Percentiles rank a stretch among this genome's conserved stretches.
Conservation (phyloP, 2,888 invertebrate species). For the Deroplatys truncata region DNA sequence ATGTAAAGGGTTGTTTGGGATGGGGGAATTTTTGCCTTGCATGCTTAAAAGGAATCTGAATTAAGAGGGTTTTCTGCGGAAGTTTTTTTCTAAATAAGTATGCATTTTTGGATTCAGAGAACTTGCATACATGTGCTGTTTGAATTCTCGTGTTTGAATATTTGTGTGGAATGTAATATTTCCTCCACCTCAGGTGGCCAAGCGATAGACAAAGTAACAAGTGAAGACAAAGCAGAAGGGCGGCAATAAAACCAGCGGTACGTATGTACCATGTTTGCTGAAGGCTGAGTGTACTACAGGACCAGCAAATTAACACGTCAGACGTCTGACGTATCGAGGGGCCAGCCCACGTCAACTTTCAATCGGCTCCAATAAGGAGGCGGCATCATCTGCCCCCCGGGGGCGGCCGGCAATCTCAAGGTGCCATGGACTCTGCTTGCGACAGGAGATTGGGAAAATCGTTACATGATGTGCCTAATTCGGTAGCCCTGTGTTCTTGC, state of each 20-base stretch:
- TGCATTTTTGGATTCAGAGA: too few species aligned
- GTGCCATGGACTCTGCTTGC: background rate
- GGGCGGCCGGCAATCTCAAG: background rate
- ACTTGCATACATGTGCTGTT: too few species aligned
- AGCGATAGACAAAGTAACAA: too few species aligned
- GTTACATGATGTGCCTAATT: background rate
- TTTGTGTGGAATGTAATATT: too few species aligned
- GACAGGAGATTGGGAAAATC: background rate
- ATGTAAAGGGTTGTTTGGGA: too few species aligned
- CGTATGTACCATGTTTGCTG: background rate
- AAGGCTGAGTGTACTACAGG: background rate
- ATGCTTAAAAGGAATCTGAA: too few species aligned
- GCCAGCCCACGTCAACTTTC: background rate
- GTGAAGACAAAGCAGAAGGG: background rate
- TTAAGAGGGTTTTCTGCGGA: too few species aligned
- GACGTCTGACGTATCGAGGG: constrained; percentile 15
- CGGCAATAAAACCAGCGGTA: background rate
- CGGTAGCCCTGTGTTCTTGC: background rate
- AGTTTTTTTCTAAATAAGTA: too few species aligned
- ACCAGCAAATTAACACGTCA: constrained; percentile 23
- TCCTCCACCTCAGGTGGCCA: too few species aligned
- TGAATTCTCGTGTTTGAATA: too few species aligned
- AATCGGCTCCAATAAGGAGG: background rate
- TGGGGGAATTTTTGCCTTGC: too few species aligned
- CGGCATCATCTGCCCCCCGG: background rate